Evolutionary conservation across 2,113 vertebrate genomes (phyloP).

Genomic region (Notothenia rossii): DNA sequence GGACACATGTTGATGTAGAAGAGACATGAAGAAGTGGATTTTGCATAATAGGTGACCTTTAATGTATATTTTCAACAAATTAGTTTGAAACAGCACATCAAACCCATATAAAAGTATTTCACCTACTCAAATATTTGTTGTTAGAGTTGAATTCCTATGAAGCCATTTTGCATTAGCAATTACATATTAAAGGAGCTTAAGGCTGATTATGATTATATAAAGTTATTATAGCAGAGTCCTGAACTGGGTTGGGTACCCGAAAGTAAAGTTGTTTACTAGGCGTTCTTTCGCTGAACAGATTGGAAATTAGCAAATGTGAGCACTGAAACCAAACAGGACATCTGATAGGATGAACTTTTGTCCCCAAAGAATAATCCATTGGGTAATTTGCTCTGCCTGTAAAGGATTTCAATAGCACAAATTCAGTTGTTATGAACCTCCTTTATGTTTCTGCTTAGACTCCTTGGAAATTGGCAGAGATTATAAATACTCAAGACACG

Average conservation of each 20-base stretch:
- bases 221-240: too few species aligned
- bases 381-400: not conserved
- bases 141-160: not conserved
- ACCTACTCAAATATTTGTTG: too few species aligned
- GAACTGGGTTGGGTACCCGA: too few species aligned
- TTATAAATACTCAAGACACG: not conserved
- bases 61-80: not conserved
- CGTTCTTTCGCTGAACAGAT: too few species aligned
- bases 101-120: not conserved
- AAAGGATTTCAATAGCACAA: not conserved
- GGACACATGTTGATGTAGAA: too few species aligned
- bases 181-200: not conserved
- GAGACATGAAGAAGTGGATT: too few species aligned
- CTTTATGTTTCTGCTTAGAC: not conserved
- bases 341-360: too few species aligned
- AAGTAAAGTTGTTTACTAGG: too few species aligned
- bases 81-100: not conserved
- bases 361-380: not conserved
- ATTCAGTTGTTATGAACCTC: not conserved
- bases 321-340: not conserved
- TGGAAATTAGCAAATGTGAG: not conserved
- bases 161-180: not conserved
- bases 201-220: not conserved
- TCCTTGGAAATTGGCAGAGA: not conserved
- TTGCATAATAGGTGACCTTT: too few species aligned